Conservation (phyloP, 2,888 invertebrate genomes). For the Dorcus hopei region DNA sequence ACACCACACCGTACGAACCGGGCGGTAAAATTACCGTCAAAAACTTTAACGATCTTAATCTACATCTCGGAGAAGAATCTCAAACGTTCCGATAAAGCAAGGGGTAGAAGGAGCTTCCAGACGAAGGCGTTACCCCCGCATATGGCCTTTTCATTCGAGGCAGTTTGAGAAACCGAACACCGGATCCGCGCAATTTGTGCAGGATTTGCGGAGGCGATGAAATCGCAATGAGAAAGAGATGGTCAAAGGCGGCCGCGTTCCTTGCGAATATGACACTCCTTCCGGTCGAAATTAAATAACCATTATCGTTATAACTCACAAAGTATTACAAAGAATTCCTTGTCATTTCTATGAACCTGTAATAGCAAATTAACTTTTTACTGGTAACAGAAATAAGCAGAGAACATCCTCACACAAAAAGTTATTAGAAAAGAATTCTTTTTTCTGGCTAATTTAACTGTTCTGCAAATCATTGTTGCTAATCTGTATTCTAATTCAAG, state of each 20-base stretch:
- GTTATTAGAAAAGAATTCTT: too few species aligned
- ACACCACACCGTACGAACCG: too few species aligned
- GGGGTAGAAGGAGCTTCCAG: background rate
- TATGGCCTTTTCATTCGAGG: background rate
- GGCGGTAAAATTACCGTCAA: background rate
- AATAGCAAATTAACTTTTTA: too few species aligned
- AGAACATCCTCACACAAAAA: too few species aligned
- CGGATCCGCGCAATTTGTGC: background rate
- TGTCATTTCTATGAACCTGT: too few species aligned
- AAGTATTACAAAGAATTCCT: too few species aligned
- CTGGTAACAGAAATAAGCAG: too few species aligned
- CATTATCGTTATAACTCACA: background rate
- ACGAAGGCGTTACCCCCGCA: background rate
- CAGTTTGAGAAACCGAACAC: constrained; percentile 1
- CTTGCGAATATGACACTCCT: background rate
- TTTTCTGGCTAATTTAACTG: too few species aligned
- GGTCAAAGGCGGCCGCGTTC: constrained; percentile 1
- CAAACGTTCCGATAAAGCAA: background rate
- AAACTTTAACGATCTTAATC: background rate
- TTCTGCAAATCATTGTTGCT: too few species aligned
- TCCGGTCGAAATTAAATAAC: background rate
- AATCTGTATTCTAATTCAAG: too few species aligned
- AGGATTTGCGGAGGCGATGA: background rate
- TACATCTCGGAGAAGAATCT: background rate
- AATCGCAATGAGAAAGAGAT: background rate